These are phyloP conservation scores for Rhimphoctona megacephalus DNA, from an alignment of 2,888 invertebrate species.

Conservation along the genomic window DNA sequence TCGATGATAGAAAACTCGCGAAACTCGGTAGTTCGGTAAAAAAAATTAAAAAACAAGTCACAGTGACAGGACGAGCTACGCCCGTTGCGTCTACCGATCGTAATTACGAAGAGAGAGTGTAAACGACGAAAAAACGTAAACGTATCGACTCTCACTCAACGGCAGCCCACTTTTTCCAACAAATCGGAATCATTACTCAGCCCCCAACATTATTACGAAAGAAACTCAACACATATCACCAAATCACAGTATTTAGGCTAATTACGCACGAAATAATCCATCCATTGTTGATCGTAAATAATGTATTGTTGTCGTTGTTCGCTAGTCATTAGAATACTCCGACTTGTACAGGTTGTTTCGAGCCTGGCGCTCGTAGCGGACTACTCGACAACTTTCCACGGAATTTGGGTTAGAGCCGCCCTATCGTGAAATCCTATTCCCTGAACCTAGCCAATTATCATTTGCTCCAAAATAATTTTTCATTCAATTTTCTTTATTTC, in stretches of 20 bases:
- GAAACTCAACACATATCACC: neutral
- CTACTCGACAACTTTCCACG: slow-evolving; percentile 25
- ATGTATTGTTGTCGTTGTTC: slow-evolving; percentile 43
- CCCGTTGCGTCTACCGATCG: slow-evolving; percentile 77
- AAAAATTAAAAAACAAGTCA: slow-evolving; percentile 71
- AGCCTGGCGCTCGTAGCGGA: slow-evolving; percentile 53
- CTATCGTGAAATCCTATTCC: slow-evolving; percentile 25
- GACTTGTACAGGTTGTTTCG: slow-evolving; percentile 68
- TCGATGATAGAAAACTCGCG: neutral
- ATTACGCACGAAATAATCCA: slow-evolving; percentile 45
- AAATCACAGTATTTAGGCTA: neutral
- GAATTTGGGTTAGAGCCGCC: slow-evolving; percentile 52
- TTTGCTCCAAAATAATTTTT: neutral
- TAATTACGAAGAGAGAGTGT: slow-evolving; percentile 25
- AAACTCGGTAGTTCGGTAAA: neutral
- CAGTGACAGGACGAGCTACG: slow-evolving; percentile 79
- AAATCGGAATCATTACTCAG: neutral
- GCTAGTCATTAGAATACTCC: slow-evolving; percentile 3
- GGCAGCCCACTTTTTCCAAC: slow-evolving; percentile 15
- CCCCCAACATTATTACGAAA: neutral
- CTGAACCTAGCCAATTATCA: slow-evolving; percentile 10
- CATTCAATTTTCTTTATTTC: neutral
- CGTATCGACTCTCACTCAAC: slow-evolving; percentile 7
- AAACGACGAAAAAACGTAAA: slow-evolving; percentile 20
- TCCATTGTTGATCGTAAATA: slow-evolving; percentile 51